phyloP scores from a whole-genome alignment of 2,797 vertebrate species.

The Tapera naevia region DNA sequence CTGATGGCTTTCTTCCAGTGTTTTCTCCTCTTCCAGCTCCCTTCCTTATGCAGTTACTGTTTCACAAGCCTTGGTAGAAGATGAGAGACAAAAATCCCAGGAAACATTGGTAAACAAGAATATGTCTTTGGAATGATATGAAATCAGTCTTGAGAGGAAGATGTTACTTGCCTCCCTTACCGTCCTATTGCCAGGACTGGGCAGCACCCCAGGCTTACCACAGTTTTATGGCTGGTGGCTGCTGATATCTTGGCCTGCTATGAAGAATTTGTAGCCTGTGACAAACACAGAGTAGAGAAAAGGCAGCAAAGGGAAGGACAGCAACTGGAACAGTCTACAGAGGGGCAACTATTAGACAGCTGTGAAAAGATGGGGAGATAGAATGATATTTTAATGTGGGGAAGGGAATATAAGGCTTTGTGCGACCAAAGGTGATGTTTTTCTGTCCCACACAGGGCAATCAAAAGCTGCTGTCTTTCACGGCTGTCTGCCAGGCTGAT shows the following conservation, averaged over 20 bases:
- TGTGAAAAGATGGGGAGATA: background rate
- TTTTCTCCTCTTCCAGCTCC: background rate
- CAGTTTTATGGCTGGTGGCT: background rate
- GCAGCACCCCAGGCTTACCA: background rate
- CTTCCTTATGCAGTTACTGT: background rate
- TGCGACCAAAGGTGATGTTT: background rate
- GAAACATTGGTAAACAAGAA: background rate
- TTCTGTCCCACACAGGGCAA: conserved; percentile 67
- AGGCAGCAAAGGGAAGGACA: background rate
- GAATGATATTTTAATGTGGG: background rate
- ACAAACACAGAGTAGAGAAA: background rate
- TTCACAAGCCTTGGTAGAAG: background rate
- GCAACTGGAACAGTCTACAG: background rate
- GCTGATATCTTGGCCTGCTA: background rate
- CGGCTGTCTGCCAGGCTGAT: conserved; percentile 82
- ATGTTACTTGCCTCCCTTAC: background rate
- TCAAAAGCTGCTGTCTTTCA: conserved; percentile 76
- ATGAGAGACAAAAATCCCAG: background rate
- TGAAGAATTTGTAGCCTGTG: background rate
- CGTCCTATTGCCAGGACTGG: background rate
- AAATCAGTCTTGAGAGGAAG: background rate
- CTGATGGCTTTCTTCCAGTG: background rate
- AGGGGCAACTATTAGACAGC: background rate
- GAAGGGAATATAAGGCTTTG: background rate
- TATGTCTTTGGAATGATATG: background rate